Evolutionary conservation across 2,113 vertebrate genomes (phyloP), one percentile per base, ranked within the genome.

Genomic region (Sander vitreus): DNA sequence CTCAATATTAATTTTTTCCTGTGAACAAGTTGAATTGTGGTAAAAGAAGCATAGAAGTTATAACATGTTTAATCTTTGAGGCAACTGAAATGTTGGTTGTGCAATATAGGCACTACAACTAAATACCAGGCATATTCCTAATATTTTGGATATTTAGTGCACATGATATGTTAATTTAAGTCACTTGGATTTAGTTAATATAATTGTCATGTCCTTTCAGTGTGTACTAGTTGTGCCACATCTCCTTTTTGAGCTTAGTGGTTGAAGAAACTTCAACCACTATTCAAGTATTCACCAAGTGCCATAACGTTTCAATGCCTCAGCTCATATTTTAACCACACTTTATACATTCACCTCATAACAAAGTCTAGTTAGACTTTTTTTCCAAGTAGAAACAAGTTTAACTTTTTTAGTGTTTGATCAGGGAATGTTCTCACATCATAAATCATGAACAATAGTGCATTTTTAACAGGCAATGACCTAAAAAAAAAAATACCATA

Each of bases 211-310:
- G 2, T 36, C 4, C 6, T 73, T 64, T 55, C 43, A 27, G 50
- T 66, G 9, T 63, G 7, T 33, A 43, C 7, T 43, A 39, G 27
- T 78, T 16, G 9, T 5, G 47, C 18, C 47, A 63, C 12, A n/a
- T 76, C 21, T 71, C 1, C 18, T 3, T 43, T 59, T 25, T 73
- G 3, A 45, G 43, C 36, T 71, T 16, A 47, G 2, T n/a, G 19
- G 9, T 55, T 59, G 13, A 30, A 30, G 45, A 80, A 70, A 76
- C 14, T 65, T 16, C n/a, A n/a, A n/a, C n/a, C n/a, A n/a, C n/a
- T n/a, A n/a, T n/a, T n/a, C n/a, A n/a, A 58, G n/a, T 76, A 51
- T 73, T 60, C 45, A 73, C 47, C 36, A 25, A 21, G 66, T 83
- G 80, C 78, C 60, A 57, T 72, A 12, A 63, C 63, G 39, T 68